Conservation (phyloP, 1,140 invertebrate species). For the Drosophila ambigua region DNA sequence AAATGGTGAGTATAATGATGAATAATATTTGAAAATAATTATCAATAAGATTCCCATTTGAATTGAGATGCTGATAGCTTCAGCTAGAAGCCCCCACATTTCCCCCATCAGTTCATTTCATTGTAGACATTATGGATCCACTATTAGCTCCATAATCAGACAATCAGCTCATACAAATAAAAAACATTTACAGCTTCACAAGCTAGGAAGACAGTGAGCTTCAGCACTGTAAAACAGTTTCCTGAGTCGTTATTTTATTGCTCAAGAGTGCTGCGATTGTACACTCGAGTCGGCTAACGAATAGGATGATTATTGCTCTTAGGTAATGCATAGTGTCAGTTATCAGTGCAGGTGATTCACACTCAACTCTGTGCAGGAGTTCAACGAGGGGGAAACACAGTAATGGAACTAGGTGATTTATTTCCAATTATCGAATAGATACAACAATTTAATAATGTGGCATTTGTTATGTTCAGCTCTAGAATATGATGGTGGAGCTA, state of each 20-base stretch:
- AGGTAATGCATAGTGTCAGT: constrained; percentile 13
- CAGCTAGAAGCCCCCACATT: not conserved
- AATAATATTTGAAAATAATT: constrained; percentile 48
- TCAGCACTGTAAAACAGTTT: constrained; percentile 15
- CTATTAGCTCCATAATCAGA: constrained; percentile 33
- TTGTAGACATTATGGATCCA: constrained; percentile 30
- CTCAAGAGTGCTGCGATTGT: constrained; percentile 15
- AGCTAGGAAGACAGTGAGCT: constrained; percentile 24
- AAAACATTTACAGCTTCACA: constrained; percentile 8
- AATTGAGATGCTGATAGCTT: too few relatives aligned
- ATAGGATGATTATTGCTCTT: constrained; percentile 16
- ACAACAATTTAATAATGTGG: too few relatives aligned
- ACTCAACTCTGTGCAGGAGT: too few relatives aligned
- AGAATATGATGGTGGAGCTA: too few relatives aligned
- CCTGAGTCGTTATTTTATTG: constrained; percentile 3
- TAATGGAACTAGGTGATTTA: too few relatives aligned
- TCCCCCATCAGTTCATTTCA: not conserved
- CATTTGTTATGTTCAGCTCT: too few relatives aligned
- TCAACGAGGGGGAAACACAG: too few relatives aligned
- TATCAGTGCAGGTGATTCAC: constrained; percentile 4
- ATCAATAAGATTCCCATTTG: constrained; percentile 29
- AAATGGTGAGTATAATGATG: constrained; percentile 57
- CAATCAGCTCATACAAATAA: constrained; percentile 39
- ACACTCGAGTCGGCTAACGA: not conserved
- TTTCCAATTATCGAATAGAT: too few relatives aligned